Evolutionary conservation across 2,113 vertebrate genomes (phyloP).

Genomic region (Muntiacus reevesi): DNA sequence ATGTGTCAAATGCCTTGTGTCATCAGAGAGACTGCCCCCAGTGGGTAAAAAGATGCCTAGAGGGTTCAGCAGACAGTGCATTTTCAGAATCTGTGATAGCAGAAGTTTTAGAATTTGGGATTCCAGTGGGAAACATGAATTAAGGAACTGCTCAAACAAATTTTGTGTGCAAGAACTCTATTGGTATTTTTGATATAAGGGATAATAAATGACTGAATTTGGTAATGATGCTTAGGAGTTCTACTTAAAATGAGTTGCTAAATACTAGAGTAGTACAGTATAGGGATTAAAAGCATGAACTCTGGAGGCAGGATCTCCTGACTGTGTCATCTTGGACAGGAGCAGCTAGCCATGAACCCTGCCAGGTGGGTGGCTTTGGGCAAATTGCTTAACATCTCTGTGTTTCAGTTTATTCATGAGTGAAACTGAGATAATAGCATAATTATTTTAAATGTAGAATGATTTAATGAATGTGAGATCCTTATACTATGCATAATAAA

Average conservation of each 20-base stretch:
- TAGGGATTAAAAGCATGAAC: too few relatives aligned
- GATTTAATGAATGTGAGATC: not conserved
- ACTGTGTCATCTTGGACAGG: rapidly evolving
- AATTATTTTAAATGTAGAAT: not conserved
- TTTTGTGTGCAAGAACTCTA: not conserved
- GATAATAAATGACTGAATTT: not conserved
- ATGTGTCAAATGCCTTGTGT: not conserved
- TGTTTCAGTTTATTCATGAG: not conserved
- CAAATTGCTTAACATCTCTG: not conserved
- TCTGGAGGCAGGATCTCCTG: not conserved
- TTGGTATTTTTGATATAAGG: not conserved
- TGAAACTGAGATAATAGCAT: not conserved
- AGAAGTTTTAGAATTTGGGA: not conserved
- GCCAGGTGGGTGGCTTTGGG: not conserved
- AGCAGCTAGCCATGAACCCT: not conserved
- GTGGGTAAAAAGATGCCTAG: not conserved
- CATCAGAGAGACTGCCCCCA: not conserved
- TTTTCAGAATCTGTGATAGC: not conserved
- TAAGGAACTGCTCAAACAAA: too few relatives aligned
- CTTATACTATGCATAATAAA: not conserved
- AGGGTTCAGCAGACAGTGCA: not conserved
- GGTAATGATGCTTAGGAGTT: too few relatives aligned
- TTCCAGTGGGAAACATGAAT: not conserved
- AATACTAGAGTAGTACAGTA: rapidly evolving
- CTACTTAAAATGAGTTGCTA: not conserved